Evolutionary conservation across 2,888 invertebrate genomes (phyloP).

Genomic region (Endomychus coccineus): DNA sequence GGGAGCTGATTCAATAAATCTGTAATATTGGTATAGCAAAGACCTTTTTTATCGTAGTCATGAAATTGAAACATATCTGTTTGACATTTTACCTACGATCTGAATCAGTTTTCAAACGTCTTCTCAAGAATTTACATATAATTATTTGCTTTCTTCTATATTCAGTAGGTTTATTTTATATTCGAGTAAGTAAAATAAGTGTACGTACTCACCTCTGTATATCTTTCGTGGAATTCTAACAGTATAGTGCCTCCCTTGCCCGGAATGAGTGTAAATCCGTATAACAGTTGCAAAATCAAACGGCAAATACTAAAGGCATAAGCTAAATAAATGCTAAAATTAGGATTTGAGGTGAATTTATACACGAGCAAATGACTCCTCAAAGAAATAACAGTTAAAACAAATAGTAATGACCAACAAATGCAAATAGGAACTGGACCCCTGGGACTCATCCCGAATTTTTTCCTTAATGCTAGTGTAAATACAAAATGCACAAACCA

Average conservation of each 20-base stretch:
- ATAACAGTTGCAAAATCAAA: constrained; percentile 58
- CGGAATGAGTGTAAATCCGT: constrained; percentile 66
- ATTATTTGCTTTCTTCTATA: too few relatives aligned
- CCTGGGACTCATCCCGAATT: constrained; percentile 58
- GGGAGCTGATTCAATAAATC: too few relatives aligned
- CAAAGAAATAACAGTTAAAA: constrained; percentile 61
- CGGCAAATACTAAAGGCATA: constrained; percentile 56
- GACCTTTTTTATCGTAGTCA: too few relatives aligned
- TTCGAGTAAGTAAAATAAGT: too few relatives aligned
- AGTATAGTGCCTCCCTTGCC: constrained; percentile 47
- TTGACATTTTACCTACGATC: too few relatives aligned
- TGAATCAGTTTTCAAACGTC: too few relatives aligned
- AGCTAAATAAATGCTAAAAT: constrained; percentile 39
- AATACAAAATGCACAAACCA: constrained; percentile 80
- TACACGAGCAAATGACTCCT: constrained; percentile 54
- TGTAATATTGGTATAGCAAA: too few relatives aligned
- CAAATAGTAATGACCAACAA: constrained; percentile 60
- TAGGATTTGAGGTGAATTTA: constrained; percentile 32
- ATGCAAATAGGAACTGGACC: constrained; percentile 65
- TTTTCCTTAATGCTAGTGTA: constrained; percentile 58
- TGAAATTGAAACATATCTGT: too few relatives aligned
- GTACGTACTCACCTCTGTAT: constrained; percentile 28
- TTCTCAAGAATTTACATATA: too few relatives aligned
- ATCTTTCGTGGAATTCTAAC: constrained; percentile 32
- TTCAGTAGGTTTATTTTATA: too few relatives aligned